These are phyloP conservation scores for Macrotus californicus DNA, from an alignment of 2,113 vertebrate genomes.

Conservation along the genomic window DNA sequence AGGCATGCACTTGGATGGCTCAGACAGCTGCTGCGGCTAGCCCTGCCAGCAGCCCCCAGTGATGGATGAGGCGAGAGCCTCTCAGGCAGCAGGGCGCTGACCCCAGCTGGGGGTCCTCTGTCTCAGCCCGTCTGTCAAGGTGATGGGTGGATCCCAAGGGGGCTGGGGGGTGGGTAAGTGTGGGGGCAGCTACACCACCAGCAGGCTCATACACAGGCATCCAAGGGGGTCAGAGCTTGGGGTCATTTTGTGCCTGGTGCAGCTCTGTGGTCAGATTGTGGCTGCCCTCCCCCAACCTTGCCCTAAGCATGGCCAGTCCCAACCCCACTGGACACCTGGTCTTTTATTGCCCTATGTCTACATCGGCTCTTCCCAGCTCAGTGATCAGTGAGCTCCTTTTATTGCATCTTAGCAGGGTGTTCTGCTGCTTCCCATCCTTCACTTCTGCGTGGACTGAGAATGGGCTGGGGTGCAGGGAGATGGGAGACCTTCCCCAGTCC, in stretches of 20 bases:
- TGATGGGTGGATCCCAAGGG: not conserved
- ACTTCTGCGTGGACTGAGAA: not conserved
- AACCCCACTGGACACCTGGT: rapidly evolving
- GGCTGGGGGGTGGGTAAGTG: not conserved
- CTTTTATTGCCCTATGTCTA: not conserved
- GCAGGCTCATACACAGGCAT: not conserved
- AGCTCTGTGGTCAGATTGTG: not conserved
- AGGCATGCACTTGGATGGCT: not conserved
- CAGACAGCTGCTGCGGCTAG: not conserved
- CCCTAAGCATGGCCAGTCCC: rapidly evolving
- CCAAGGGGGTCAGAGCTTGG: not conserved
- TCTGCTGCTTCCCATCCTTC: not conserved
- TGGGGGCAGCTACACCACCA: not conserved
- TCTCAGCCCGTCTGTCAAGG: not conserved
- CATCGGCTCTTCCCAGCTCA: not conserved
- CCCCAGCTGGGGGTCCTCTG: not conserved
- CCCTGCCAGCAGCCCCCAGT: not conserved
- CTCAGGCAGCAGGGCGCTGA: not conserved
- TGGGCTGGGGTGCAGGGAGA: not conserved
- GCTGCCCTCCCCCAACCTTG: not conserved
- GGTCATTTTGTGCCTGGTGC: not conserved
- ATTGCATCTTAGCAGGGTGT: too few species aligned
- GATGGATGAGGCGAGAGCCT: not conserved
- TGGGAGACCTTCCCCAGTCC: not conserved
- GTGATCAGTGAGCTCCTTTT: too few species aligned